Evolutionary conservation across 1,140 invertebrate genomes (phyloP), one percentile per base, ranked within the genome.

Genomic region (Drosophila malerkotliana): DNA sequence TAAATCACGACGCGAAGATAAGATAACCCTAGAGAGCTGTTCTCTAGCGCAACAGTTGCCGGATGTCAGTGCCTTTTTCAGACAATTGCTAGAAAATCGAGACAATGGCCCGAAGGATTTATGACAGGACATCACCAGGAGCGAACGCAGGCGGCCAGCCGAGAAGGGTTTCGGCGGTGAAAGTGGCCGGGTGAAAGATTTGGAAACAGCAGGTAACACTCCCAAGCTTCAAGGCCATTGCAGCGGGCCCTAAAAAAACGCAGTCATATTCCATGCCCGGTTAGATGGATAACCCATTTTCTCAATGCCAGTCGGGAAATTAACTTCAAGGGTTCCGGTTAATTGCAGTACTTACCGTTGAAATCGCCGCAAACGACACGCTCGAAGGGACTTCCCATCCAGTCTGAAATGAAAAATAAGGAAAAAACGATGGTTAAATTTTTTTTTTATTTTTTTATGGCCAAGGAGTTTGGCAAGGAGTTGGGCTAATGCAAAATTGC

Each of bases 341-440:
- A 64, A 79, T 85, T 58, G 73, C 54, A 52, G 78, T 88, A 91
- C 91, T 92, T 94, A 95, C 94, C 94, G 93, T 95, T 94, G 91
- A 96, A 96, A 95, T 97, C 95, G 95, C 96, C 96, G 94, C 96
- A 97, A 91, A 97, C 96, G 93, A 97, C 96, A 93, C 96, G 94
- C 93, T 97, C 96, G 93, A 97, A 97, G 77, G 96, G 96, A 93
- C 95, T 92, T 77, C 91, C 96, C 96, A 97, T 97, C 96, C 96
- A 97, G 94, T 97, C 96, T 97, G 87, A 66, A 74, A 92, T 79
- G 90, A 56, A 75, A 41, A 52, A 55, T 1, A 34, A 60, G 18
- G 61, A 58, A 26, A 44, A 18, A 18, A 44, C 14, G 41, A 45
- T 28, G 28, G 62, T 77, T 67, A 81, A 24, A 24, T 73, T 79